A percentile compares a stretch with the other conserved stretches of the same genome.
Evolutionary conservation across 2,888 invertebrate species (phyloP).

Genomic region (Nyleta sp.): DNA sequence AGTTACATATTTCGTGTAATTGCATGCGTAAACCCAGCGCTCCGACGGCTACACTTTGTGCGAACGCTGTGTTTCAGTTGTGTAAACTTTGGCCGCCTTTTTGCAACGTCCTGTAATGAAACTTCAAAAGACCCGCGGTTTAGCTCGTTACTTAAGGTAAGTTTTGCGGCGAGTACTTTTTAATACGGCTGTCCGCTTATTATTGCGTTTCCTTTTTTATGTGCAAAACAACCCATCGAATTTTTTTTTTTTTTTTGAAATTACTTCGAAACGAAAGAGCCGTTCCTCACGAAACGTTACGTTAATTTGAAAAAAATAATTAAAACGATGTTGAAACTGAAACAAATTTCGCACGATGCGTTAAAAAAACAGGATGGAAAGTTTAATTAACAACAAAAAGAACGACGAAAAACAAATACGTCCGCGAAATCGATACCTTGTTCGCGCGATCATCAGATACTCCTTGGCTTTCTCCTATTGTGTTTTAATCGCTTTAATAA

Average conservation of each 20-base stretch:
- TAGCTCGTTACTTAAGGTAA: conserved; percentile 53
- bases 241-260: too few species aligned
- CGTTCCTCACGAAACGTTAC: too few species aligned
- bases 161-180: conserved; percentile 34
- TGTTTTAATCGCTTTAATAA: conserved; percentile 32
- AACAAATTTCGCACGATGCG: not conserved
- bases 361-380: not conserved
- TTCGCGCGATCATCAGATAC: conserved; percentile 12
- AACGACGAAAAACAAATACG: not conserved
- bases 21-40: conserved; percentile 31
- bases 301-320: conserved; percentile 27
- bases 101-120: conserved; percentile 41
- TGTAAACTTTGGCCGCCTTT: conserved; percentile 40
- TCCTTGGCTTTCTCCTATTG: conserved; percentile 12
- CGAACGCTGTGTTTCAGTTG: conserved; percentile 16
- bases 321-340: conserved; percentile 5
- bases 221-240: too few species aligned
- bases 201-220: too few species aligned
- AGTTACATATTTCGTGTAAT: conserved; percentile 38
- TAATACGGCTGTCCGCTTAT: conserved; percentile 6
- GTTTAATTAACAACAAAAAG: conserved; percentile 12
- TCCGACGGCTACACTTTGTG: conserved; percentile 12
- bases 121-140: conserved; percentile 57
- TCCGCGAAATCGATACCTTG: conserved; percentile 15
- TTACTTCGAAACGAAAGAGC: too few species aligned